Percentiles rank a stretch among this genome's conserved stretches.
phyloP scores from a whole-genome alignment of 2,888 invertebrate genomes.

The Perizoma flavofasciatum region DNA sequence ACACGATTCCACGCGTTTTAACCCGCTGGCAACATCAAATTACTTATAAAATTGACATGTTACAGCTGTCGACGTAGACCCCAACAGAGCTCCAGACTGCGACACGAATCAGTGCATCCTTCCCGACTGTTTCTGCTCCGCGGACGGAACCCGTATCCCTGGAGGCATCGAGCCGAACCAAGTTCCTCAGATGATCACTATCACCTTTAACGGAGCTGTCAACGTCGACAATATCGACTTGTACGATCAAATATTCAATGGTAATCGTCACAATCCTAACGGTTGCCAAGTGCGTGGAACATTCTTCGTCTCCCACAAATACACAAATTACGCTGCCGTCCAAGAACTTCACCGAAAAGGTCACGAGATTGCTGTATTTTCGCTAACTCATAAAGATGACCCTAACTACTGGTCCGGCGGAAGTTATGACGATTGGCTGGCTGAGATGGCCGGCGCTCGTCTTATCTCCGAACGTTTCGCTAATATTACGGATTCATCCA shows the following conservation, averaged over 20 bases:
- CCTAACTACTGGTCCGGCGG: constrained; percentile 95
- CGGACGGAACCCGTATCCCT: constrained; percentile 95
- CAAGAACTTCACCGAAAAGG: constrained; percentile 95
- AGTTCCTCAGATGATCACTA: constrained; percentile 96
- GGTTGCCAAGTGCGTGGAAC: constrained; percentile 95
- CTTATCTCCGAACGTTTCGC: constrained; percentile 94
- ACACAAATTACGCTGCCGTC: constrained; percentile 94
- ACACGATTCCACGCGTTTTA: too few species aligned
- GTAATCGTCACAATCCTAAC: constrained; percentile 93
- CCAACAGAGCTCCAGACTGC: constrained; percentile 96
- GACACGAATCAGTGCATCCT: constrained; percentile 94
- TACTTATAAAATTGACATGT: constrained; percentile 33
- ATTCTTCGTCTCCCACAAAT: constrained; percentile 96
- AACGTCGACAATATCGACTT: constrained; percentile 97
- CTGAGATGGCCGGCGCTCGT: constrained; percentile 96
- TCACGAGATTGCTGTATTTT: constrained; percentile 96
- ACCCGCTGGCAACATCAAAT: too few species aligned
- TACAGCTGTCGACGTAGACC: constrained; percentile 94
- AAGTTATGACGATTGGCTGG: constrained; percentile 95
- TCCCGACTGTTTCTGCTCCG: constrained; percentile 97
- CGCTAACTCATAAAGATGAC: constrained; percentile 95
- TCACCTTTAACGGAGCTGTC: constrained; percentile 96
- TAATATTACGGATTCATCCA: constrained; percentile 95
- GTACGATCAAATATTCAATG: constrained; percentile 95
- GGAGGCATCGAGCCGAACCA: constrained; percentile 92